Conservation (phyloP, 2,113 vertebrate genomes). For the Grammomys dolichurus region DNA sequence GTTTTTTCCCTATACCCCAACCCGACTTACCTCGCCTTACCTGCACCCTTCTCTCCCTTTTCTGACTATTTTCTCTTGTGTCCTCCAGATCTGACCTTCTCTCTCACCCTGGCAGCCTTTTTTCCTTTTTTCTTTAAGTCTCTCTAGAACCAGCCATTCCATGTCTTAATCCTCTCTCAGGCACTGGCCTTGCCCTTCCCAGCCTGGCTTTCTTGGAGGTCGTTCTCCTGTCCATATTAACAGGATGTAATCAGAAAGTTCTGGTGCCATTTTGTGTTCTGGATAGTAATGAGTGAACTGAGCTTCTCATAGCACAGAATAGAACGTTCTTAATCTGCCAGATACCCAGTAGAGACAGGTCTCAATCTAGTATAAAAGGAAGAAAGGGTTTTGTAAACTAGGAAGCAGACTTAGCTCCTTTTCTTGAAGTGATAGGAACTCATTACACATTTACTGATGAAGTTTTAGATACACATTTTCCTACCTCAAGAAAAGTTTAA, state of each 20-base stretch:
- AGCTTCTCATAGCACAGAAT: constrained; percentile 15
- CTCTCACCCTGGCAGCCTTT: not conserved
- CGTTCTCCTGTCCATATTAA: constrained; percentile 16
- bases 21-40: not conserved
- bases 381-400: constrained; percentile 48
- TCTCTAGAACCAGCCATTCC: not conserved
- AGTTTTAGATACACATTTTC: constrained; percentile 63
- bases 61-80: constrained; percentile 9
- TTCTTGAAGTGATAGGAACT: constrained; percentile 32
- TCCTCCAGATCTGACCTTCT: not conserved
- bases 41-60: constrained; percentile 4
- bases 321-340: constrained; percentile 46
- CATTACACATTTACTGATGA: constrained; percentile 39
- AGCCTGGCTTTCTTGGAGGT: not conserved
- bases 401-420: constrained; percentile 45
- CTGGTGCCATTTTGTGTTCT: constrained; percentile 45
- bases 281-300: constrained; percentile 34
- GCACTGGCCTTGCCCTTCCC: not conserved
- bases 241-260: not conserved
- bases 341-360: constrained; percentile 17
- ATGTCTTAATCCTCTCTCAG: constrained; percentile 27
- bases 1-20: not conserved
- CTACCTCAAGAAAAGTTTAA: constrained; percentile 46
- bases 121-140: not conserved
- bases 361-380: constrained; percentile 13